Evolutionary conservation across 2,888 invertebrate species (phyloP).

Genomic region (Boloria euphrosyne): DNA sequence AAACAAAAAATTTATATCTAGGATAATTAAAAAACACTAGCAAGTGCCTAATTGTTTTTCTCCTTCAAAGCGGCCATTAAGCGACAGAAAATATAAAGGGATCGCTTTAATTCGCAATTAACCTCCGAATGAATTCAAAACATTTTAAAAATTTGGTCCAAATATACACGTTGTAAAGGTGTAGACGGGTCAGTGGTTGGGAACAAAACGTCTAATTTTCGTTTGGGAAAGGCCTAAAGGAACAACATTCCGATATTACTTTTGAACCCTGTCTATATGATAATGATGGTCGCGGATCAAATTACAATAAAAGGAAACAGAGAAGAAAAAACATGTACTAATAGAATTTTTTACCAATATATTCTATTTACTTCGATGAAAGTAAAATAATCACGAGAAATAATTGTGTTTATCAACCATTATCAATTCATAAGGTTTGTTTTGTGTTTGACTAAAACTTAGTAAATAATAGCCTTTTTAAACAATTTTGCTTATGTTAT

Average conservation of each 20-base stretch:
- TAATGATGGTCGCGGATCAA: slow-evolving; percentile 45
- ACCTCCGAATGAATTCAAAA: slow-evolving; percentile 39
- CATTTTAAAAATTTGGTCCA: slow-evolving; percentile 34
- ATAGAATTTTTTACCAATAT: neutral
- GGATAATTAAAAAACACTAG: neutral
- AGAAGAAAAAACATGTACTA: slow-evolving; percentile 22
- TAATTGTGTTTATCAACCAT: too few relatives aligned
- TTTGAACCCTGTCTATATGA: slow-evolving; percentile 48
- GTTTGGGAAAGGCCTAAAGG: slow-evolving; percentile 28
- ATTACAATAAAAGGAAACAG: slow-evolving; percentile 43
- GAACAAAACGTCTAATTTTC: slow-evolving; percentile 44
- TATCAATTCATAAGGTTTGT: too few relatives aligned
- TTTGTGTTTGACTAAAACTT: too few relatives aligned
- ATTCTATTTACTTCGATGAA: neutral
- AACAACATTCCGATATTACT: slow-evolving; percentile 19
- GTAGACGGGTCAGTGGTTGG: slow-evolving; percentile 29
- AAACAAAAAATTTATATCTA: too few relatives aligned
- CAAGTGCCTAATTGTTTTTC: slow-evolving; percentile 12
- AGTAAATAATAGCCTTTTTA: too few relatives aligned
- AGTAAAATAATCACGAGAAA: too few relatives aligned
- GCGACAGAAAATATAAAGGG: slow-evolving; percentile 33
- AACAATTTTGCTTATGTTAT: too few relatives aligned
- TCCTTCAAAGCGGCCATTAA: slow-evolving; percentile 31
- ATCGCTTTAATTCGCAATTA: slow-evolving; percentile 36
- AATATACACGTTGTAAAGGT: slow-evolving; percentile 18